Conservation (phyloP, 2,113 vertebrate genomes). For the Athene noctua region DNA sequence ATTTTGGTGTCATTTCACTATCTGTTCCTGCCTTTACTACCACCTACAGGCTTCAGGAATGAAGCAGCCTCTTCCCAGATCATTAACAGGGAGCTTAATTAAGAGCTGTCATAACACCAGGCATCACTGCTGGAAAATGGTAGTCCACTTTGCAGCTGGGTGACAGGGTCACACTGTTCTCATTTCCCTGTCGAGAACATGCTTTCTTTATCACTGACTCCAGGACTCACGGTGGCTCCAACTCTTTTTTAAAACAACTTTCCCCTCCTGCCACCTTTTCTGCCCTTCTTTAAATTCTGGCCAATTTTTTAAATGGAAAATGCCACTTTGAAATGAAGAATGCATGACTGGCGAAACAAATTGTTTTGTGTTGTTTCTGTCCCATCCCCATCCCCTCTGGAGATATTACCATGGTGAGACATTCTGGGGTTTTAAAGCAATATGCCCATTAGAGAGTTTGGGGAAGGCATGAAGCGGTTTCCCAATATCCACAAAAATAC, state of each 20-base stretch:
- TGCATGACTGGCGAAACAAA: neutral
- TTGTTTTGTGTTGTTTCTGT: neutral
- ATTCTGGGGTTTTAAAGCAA: neutral
- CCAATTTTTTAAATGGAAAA: neutral
- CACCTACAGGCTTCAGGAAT: slow-evolving; percentile 52
- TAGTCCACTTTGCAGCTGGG: neutral
- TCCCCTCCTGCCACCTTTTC: neutral
- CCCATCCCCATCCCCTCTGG: neutral
- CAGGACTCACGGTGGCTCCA: neutral
- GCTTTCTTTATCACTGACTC: neutral
- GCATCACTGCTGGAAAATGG: slow-evolving; percentile 10
- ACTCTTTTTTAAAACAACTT: neutral
- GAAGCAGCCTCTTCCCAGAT: slow-evolving; percentile 39
- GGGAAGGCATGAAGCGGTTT: neutral
- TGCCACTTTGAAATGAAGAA: neutral
- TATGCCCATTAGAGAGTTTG: neutral
- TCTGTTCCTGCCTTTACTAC: slow-evolving; percentile 42
- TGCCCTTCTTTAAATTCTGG: neutral
- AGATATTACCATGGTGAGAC: neutral
- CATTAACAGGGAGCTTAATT: slow-evolving; percentile 59
- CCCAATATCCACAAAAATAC: neutral
- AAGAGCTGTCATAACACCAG: slow-evolving; percentile 52
- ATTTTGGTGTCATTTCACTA: slow-evolving; percentile 40
- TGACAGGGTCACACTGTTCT: neutral
- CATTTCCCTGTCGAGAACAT: neutral